Evolutionary conservation across 2,797 vertebrate species (phyloP).

Genomic region (Apogon talboti): DNA sequence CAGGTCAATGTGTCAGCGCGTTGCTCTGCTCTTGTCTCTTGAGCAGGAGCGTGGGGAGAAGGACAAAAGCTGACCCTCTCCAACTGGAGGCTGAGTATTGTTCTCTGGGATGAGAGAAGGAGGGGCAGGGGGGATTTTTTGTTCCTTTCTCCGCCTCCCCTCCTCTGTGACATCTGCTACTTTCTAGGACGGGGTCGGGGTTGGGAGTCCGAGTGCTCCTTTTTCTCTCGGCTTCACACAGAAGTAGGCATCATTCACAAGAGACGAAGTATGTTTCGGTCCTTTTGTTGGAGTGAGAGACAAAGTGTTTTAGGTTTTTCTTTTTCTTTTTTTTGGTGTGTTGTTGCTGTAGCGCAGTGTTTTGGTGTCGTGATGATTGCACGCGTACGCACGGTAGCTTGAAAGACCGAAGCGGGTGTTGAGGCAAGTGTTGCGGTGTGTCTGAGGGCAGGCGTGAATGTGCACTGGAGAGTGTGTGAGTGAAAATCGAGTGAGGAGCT

Average conservation of each 20-base stretch:
- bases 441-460: constrained; percentile 46
- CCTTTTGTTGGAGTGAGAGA: constrained; percentile 14
- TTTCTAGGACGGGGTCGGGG: constrained; percentile 39
- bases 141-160: constrained; percentile 54
- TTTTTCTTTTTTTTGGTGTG: background rate
- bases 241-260: constrained; percentile 23
- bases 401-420: constrained; percentile 22
- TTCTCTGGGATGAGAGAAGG: constrained; percentile 66
- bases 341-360: constrained; percentile 21
- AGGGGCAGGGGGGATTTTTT: constrained; percentile 50
- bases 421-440: constrained; percentile 34
- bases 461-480: constrained; percentile 46
- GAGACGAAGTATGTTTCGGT: constrained; percentile 33
- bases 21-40: constrained; percentile 52
- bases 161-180: constrained; percentile 76
- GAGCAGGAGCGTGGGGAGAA: constrained; percentile 44
- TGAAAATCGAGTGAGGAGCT: constrained; percentile 60
- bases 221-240: constrained; percentile 28
- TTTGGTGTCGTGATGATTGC: constrained; percentile 17
- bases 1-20: constrained; percentile 68
- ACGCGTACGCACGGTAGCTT: background rate
- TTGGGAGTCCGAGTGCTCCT: constrained; percentile 34
- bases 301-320: constrained; percentile 7
- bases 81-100: constrained; percentile 71
- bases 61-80: constrained; percentile 75